Evolutionary conservation across 2,797 vertebrate genomes (phyloP).

Genomic region (Acestrorhynchus altus): DNA sequence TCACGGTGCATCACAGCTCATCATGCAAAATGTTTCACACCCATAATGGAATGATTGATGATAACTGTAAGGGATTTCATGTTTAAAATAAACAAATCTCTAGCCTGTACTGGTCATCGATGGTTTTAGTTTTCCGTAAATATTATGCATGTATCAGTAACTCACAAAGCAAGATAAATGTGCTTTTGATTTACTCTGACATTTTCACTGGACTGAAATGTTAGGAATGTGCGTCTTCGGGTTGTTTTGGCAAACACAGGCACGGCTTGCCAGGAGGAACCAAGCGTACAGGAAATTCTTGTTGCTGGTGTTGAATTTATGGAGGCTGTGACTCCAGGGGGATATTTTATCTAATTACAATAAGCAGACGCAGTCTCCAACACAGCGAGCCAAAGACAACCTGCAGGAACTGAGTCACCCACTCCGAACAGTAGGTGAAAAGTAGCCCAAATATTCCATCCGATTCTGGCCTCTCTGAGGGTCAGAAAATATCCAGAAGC

Average conservation of each 20-base stretch:
- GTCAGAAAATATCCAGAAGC: not conserved
- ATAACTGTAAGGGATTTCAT: not conserved
- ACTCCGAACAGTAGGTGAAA: not conserved
- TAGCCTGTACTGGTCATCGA: not conserved
- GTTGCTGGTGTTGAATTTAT: conserved; percentile 50
- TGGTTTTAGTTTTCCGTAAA: not conserved
- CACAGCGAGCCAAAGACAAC: conserved; percentile 62
- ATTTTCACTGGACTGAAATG: conserved; percentile 1
- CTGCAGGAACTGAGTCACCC: conserved; percentile 37
- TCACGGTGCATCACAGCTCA: not conserved
- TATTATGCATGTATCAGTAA: conserved; percentile 5
- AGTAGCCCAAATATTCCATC: not conserved
- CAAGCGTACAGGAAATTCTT: conserved; percentile 55
- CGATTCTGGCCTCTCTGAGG: not conserved
- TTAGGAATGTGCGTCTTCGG: not conserved
- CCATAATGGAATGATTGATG: not conserved
- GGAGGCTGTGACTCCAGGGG: conserved; percentile 40
- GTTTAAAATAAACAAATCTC: not conserved
- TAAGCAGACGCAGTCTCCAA: conserved; percentile 52
- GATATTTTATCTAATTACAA: conserved; percentile 71
- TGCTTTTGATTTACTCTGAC: not conserved
- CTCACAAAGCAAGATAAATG: not conserved
- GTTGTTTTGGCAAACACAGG: conserved; percentile 20
- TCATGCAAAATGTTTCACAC: not conserved
- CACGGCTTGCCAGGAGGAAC: conserved; percentile 7